phyloP scores from a whole-genome alignment of 2,113 vertebrate species.

The Myocastor coypus region DNA sequence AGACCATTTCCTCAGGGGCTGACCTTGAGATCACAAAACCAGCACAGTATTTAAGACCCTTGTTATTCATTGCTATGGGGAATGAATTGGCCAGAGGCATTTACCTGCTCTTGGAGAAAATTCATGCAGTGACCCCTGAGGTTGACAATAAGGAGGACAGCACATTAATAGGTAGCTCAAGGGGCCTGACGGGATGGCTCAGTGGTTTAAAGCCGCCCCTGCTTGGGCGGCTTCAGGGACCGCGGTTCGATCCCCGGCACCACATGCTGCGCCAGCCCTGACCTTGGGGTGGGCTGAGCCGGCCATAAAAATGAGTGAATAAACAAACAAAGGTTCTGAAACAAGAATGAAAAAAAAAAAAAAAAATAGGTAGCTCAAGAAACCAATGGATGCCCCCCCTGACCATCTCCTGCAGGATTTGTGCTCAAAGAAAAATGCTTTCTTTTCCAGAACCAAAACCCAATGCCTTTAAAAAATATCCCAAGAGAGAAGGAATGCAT shows the following conservation, averaged over 20 bases:
- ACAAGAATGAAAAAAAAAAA: too few species aligned
- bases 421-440: slow-evolving; percentile 53
- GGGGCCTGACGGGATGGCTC: too few species aligned
- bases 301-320: too few species aligned
- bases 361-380: neutral
- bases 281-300: too few species aligned
- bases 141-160: neutral
- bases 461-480: neutral
- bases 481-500: neutral
- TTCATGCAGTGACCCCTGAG: neutral
- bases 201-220: too few species aligned
- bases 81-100: neutral
- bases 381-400: neutral
- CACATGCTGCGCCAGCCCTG: too few species aligned
- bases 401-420: neutral
- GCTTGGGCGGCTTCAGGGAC: too few species aligned
- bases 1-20: slow-evolving; percentile 50
- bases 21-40: slow-evolving; percentile 49
- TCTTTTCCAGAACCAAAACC: slow-evolving; percentile 9
- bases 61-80: neutral
- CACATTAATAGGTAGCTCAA: neutral
- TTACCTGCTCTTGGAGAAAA: neutral
- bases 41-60: slow-evolving; percentile 15
- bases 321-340: too few species aligned
- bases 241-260: too few species aligned